Evolutionary conservation across 2,113 vertebrate genomes (phyloP).

Genomic region (Spea bombifrons): DNA sequence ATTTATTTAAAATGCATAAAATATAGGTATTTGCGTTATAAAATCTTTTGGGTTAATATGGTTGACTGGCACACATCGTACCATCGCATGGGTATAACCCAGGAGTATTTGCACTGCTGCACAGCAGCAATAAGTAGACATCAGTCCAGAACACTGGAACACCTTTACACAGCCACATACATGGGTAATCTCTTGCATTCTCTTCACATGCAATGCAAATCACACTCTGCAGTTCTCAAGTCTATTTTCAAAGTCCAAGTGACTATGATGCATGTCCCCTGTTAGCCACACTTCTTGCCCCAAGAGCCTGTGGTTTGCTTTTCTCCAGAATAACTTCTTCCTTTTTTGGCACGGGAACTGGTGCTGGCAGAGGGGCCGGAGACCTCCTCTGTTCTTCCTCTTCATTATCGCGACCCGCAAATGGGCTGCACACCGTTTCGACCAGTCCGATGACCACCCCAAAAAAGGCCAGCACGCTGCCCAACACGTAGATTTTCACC

Average conservation of each 20-base stretch:
- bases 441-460: conserved; percentile 76
- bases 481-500: conserved; percentile 84
- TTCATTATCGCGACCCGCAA: conserved; percentile 56
- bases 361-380: background rate
- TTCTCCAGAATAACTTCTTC: conserved; percentile 43
- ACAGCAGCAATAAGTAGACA: conserved; percentile 66
- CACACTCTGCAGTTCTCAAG: background rate
- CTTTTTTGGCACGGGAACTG: background rate
- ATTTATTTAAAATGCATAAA: conserved; percentile 35
- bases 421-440: conserved; percentile 75
- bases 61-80: background rate
- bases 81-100: conserved; percentile 32
- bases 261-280: conserved; percentile 72
- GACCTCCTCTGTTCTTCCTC: conserved; percentile 51
- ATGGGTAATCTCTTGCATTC: conserved; percentile 20
- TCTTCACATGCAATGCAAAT: background rate
- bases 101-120: conserved; percentile 58
- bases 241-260: rapidly evolving
- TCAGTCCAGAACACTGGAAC: conserved; percentile 7
- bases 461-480: conserved; percentile 77
- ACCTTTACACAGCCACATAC: conserved; percentile 14
- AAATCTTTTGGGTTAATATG: conserved; percentile 14
- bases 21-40: conserved; percentile 27
- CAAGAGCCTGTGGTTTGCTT: conserved; percentile 37
- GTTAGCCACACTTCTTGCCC: conserved; percentile 58